These are phyloP conservation scores for Porites lobata DNA, from an alignment of 92 coral and sea anemone genomes.

Conservation along the genomic window DNA sequence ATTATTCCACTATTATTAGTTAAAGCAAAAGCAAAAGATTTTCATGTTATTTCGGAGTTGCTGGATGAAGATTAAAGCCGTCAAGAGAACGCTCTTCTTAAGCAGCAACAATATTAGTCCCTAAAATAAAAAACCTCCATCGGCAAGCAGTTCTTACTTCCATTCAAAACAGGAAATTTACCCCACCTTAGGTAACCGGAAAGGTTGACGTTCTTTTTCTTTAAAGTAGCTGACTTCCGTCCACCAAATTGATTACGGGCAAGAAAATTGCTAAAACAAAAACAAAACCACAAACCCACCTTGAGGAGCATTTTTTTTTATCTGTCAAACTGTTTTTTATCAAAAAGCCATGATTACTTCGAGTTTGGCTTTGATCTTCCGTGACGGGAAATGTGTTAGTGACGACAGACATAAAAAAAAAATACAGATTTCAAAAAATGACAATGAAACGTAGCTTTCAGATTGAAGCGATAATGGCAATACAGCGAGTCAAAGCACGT, in stretches of 20 bases:
- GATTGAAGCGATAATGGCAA: background rate
- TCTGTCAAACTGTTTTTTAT: background rate
- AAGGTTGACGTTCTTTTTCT: conserved; percentile 4
- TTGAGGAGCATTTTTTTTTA: background rate
- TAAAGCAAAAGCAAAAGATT: background rate
- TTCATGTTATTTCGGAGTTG: background rate
- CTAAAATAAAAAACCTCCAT: background rate
- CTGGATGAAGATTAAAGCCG: no score
- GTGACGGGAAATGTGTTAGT: conserved; percentile 9
- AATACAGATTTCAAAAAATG: background rate
- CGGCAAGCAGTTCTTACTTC: background rate
- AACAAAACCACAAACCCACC: background rate
- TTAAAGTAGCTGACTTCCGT: conserved; percentile 23
- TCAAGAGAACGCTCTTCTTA: no score
- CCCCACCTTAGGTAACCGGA: conserved; percentile 21
- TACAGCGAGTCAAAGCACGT: background rate
- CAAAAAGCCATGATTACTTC: background rate
- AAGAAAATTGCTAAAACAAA: background rate
- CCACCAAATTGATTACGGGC: conserved; percentile 32
- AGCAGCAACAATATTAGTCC: no score
- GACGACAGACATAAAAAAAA: conserved; percentile 5
- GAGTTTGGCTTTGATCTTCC: conserved; percentile 18
- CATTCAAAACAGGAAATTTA: conserved; percentile 17
- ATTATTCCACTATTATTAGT: background rate
- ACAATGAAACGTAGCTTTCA: background rate